Evolutionary conservation across 2,888 invertebrate genomes (phyloP).

Genomic region (Theodoxus fluviatilis): DNA sequence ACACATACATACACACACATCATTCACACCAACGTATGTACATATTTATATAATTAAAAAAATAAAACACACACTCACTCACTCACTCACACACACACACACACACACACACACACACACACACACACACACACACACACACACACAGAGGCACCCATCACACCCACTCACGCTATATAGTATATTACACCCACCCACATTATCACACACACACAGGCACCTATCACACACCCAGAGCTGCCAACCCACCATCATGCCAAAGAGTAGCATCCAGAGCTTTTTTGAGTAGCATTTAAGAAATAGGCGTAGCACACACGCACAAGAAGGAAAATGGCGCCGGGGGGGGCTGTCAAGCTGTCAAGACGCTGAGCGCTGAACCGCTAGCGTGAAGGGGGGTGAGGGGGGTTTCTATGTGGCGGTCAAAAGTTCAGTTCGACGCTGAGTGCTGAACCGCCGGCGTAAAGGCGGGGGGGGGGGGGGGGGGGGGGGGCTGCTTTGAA

Average conservation of each 20-base stretch:
- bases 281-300: too few relatives aligned
- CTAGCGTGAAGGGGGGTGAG: too few relatives aligned
- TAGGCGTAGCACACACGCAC: too few relatives aligned
- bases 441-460: too few relatives aligned
- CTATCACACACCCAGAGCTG: background rate
- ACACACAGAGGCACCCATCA: conserved; percentile 7
- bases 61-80: background rate
- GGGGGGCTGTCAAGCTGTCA: too few relatives aligned
- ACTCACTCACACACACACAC: background rate
- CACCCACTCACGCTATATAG: background rate
- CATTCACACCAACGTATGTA: background rate
- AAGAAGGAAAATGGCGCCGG: too few relatives aligned
- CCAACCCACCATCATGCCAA: background rate
- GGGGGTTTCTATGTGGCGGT: too few relatives aligned
- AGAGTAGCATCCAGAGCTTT: too few relatives aligned
- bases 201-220: conserved; percentile 5
- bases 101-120: background rate
- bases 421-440: too few relatives aligned
- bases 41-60: background rate
- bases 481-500: too few relatives aligned
- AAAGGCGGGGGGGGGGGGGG: too few relatives aligned
- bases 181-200: conserved; percentile 4
- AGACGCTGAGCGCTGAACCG: too few relatives aligned
- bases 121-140: conserved; percentile 3
- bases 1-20: background rate